phyloP scores from a whole-genome alignment of 2,113 vertebrate genomes.

The Antigone vipio region DNA sequence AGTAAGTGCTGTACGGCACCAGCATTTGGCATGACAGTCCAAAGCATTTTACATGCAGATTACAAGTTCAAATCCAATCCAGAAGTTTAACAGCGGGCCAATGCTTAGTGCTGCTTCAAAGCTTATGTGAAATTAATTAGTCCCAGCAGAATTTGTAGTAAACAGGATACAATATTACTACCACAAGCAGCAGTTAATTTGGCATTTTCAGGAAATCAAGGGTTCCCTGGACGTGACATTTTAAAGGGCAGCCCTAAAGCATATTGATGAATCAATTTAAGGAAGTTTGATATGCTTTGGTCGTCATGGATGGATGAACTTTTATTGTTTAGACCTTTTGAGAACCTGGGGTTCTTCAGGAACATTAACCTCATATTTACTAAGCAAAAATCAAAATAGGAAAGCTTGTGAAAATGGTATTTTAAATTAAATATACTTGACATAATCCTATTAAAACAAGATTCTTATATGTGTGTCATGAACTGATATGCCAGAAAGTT shows the following conservation, averaged over 20 bases:
- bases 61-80: not conserved
- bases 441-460: not conserved
- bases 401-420: not conserved
- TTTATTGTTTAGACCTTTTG: not conserved
- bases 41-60: not conserved
- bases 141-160: not conserved
- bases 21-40: not conserved
- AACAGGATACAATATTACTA: not conserved
- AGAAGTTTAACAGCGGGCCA: not conserved
- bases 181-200: not conserved
- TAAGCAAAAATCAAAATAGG: not conserved
- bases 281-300: rapidly evolving
- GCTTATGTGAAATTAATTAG: not conserved
- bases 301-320: not conserved
- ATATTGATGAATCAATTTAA: not conserved
- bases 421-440: not conserved
- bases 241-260: not conserved
- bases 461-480: not conserved
- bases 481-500: not conserved
- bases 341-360: not conserved
- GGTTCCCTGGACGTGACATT: not conserved
- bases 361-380: not conserved
- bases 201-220: not conserved
- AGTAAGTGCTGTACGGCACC: not conserved
- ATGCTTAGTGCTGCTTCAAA: not conserved